These are phyloP conservation scores for Yponomeuta sedellus DNA, from an alignment of 2,888 invertebrate genomes.

Conservation along the genomic window DNA sequence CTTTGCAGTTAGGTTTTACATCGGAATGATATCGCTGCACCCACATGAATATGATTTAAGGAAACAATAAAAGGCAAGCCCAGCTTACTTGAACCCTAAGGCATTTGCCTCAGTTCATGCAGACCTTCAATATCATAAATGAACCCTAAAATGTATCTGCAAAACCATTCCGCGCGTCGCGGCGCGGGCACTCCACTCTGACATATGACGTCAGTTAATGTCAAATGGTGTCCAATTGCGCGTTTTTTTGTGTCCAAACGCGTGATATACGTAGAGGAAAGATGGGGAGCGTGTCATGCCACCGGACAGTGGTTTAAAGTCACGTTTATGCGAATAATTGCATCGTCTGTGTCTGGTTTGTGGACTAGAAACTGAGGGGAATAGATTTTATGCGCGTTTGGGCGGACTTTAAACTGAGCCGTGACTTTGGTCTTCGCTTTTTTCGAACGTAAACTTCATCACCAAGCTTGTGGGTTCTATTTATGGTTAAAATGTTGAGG, in stretches of 20 bases:
- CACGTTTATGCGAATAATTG: slow-evolving; percentile 4
- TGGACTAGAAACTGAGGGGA: not conserved
- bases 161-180: slow-evolving; percentile 1
- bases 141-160: slow-evolving; percentile 2
- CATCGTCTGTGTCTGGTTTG: slow-evolving; percentile 4
- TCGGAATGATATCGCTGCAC: no score
- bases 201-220: slow-evolving; percentile 13
- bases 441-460: no score
- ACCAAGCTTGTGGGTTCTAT: no score
- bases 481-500: no score
- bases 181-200: not conserved
- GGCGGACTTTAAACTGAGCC: not conserved
- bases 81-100: no score
- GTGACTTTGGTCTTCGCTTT: no score
- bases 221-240: not conserved
- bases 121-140: not conserved
- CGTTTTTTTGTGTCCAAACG: slow-evolving; percentile 6
- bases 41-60: no score
- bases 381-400: not conserved
- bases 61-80: no score
- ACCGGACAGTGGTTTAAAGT: not conserved
- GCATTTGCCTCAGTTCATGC: no score
- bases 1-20: no score
- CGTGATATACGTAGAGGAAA: not conserved
- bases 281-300: not conserved